phyloP scores from a whole-genome alignment of 2,888 invertebrate species.

The Drosophila putrida region DNA sequence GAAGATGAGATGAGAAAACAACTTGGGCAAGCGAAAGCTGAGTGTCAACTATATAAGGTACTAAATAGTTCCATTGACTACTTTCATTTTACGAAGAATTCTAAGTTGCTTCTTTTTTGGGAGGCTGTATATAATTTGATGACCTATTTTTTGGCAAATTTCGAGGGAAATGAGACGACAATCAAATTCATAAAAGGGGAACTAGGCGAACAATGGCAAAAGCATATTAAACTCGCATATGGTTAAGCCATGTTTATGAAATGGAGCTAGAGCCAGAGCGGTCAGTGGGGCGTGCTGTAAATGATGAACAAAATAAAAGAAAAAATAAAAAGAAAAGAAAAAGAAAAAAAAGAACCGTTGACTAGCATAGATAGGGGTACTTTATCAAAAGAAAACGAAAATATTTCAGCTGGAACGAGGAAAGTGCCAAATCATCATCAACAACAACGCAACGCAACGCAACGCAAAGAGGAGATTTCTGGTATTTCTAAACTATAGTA shows the following conservation, averaged over 20 bases:
- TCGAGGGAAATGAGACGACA: conserved; percentile 15
- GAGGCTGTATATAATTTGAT: conserved; percentile 17
- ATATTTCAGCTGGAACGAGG: conserved; percentile 71
- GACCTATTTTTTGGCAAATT: conserved; percentile 15
- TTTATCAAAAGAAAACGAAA: conserved; percentile 70
- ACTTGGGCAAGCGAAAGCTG: conserved; percentile 20
- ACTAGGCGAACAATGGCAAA: conserved; percentile 28
- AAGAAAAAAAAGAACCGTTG: conserved; percentile 61
- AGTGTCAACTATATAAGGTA: conserved; percentile 21
- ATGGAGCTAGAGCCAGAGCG: conserved; percentile 20
- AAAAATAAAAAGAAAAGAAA: conserved; percentile 44
- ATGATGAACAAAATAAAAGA: conserved; percentile 7
- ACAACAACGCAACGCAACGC: conserved; percentile 19
- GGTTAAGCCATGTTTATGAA: conserved; percentile 6
- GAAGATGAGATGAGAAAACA: not conserved
- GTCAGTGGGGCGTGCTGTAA: conserved; percentile 42
- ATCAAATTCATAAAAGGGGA: conserved; percentile 47
- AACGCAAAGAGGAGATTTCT: conserved; percentile 24
- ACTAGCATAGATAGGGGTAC: conserved; percentile 61
- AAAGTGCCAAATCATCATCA: conserved; percentile 62
- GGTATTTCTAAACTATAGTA: conserved; percentile 11
- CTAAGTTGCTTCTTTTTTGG: not conserved
- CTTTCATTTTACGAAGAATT: conserved; percentile 22
- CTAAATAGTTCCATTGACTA: conserved; percentile 19
- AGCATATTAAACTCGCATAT: conserved; percentile 4